Conservation (phyloP, 2,888 invertebrate species). For the Sabatieria punctata region DNA sequence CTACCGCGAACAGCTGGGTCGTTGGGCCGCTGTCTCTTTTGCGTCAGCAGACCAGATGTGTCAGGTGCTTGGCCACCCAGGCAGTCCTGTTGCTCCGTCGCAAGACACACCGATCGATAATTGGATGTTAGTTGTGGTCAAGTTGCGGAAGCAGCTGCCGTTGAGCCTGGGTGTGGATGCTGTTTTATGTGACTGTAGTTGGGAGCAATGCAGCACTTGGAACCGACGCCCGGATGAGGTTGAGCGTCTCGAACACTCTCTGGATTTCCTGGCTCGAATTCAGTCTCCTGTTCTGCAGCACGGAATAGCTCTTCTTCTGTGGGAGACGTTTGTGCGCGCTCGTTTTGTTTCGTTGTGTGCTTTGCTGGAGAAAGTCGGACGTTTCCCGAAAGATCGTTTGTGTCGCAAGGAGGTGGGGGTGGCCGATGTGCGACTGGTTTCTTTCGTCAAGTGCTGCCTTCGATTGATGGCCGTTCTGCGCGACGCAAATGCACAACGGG, state of each 20-base stretch:
- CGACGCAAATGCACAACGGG: neutral
- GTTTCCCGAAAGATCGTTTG: conserved; percentile 1
- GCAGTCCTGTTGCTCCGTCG: no score
- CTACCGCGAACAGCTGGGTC: neutral
- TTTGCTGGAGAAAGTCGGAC: conserved; percentile 2
- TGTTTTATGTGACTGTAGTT: neutral
- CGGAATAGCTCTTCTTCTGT: neutral
- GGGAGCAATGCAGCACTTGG: conserved; percentile 1
- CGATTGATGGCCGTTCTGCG: neutral
- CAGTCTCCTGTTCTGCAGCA: neutral
- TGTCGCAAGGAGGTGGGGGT: neutral
- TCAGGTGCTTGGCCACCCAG: no score
- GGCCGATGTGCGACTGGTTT: neutral
- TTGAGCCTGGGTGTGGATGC: neutral
- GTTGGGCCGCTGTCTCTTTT: neutral
- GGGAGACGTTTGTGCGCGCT: neutral
- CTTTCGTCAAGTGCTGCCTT: neutral
- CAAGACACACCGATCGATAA: no score
- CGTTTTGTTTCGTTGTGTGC: neutral
- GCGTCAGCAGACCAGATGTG: no score
- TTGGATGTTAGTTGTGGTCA: no score
- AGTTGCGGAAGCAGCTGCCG: neutral
- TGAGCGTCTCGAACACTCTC: neutral
- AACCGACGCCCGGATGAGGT: neutral
- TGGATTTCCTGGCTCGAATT: neutral